A percentile compares a stretch with the other conserved stretches of the same genome.
Evolutionary conservation across 2,888 invertebrate species (phyloP).

Genomic region (Drosophila hamatofila): DNA sequence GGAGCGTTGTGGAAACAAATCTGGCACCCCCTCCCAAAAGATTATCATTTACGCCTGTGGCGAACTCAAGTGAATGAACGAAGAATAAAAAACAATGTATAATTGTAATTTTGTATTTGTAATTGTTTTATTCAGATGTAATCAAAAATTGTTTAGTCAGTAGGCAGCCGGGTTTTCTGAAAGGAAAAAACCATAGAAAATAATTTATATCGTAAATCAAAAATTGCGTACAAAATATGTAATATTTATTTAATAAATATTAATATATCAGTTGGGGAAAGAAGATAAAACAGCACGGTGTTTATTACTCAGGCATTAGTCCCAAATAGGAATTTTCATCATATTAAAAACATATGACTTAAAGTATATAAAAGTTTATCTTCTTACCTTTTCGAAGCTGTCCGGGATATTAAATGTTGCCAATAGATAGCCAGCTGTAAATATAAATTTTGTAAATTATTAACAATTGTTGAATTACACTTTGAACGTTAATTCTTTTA

Average conservation of each 20-base stretch:
- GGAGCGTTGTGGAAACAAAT: conserved; percentile 94
- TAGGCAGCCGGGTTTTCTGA: conserved; percentile 5
- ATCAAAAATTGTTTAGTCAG: neutral
- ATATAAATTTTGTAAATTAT: neutral
- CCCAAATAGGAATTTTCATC: conserved; percentile 45
- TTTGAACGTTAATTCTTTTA: neutral
- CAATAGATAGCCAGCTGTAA: neutral
- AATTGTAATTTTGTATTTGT: neutral
- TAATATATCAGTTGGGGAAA: conserved; percentile 54
- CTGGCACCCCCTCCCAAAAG: conserved; percentile 92
- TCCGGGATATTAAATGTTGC: neutral
- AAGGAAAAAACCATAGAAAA: conserved; percentile 15
- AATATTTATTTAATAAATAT: neutral
- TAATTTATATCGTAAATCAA: neutral
- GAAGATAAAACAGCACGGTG: conserved; percentile 55
- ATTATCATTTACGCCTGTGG: conserved; percentile 94
- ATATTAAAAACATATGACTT: neutral
- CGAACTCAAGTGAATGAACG: conserved; percentile 88
- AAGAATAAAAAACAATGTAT: conserved; percentile 10
- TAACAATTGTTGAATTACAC: neutral
- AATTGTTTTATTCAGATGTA: conserved; percentile 10
- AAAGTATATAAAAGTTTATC: neutral
- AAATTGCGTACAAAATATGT: neutral
- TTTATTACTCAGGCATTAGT: conserved; percentile 39
- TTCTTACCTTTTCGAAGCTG: conserved; percentile 13